phyloP scores from a whole-genome alignment of 2,888 invertebrate species.

The Odontothrips loti region DNA sequence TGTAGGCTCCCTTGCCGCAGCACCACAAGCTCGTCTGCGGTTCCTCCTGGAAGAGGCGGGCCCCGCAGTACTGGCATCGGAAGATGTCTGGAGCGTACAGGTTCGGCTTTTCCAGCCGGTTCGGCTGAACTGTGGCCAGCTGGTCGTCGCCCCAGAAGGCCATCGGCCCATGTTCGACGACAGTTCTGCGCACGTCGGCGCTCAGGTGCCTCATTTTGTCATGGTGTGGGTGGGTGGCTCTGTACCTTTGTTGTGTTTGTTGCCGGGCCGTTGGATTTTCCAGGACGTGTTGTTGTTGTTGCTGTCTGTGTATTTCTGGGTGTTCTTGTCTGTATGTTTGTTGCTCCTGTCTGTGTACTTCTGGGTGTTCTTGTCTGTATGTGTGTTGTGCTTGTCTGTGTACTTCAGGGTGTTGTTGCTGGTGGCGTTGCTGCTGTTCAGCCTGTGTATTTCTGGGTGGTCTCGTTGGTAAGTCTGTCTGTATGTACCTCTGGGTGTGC shows the following conservation, averaged over 20 bases:
- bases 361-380: slow-evolving; percentile 3
- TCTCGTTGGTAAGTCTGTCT: too few species aligned
- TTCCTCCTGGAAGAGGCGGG: slow-evolving; percentile 31
- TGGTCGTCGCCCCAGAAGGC: not conserved
- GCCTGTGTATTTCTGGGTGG: too few species aligned
- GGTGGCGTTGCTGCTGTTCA: slow-evolving; percentile 1
- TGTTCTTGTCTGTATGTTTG: too few species aligned
- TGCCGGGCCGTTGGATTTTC: too few species aligned
- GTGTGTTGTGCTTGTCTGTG: slow-evolving; percentile 27
- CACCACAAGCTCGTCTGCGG: slow-evolving; percentile 28
- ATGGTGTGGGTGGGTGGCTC: not conserved
- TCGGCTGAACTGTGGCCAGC: not conserved
- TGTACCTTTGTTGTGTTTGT: too few species aligned
- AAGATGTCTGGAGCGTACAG: not conserved
- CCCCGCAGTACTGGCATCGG: slow-evolving; percentile 28
- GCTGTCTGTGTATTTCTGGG: too few species aligned
- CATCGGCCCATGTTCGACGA: not conserved
- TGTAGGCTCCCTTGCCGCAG: slow-evolving; percentile 30
- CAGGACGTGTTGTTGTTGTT: too few species aligned
- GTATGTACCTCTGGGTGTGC: slow-evolving; percentile 29
- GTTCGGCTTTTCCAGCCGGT: not conserved
- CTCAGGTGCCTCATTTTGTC: not conserved
- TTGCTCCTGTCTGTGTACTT: slow-evolving; percentile 9
- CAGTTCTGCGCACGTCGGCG: not conserved
- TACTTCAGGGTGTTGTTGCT: slow-evolving; percentile 31